phyloP scores from a whole-genome alignment of 2,888 invertebrate species.

The Tiliacea citrago region DNA sequence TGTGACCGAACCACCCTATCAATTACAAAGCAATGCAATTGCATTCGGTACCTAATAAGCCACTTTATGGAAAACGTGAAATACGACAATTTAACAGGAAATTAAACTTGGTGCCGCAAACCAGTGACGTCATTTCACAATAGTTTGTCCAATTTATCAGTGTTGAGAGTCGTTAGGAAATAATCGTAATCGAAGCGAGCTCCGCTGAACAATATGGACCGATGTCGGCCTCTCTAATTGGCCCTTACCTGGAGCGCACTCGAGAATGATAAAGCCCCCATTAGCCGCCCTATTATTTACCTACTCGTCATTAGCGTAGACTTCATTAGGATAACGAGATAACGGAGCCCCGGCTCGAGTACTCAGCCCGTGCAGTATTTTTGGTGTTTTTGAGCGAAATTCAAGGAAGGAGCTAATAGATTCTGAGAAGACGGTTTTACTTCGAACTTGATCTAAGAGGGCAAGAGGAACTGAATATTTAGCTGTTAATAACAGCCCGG shows the following conservation, averaged over 20 bases:
- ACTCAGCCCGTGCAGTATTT: conserved; percentile 80
- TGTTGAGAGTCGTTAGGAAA: conserved; percentile 87
- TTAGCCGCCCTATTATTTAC: conserved; percentile 91
- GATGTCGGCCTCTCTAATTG: conserved; percentile 90
- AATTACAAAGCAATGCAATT: conserved; percentile 70
- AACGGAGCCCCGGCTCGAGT: conserved; percentile 86
- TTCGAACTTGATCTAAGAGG: conserved; percentile 17
- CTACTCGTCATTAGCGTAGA: conserved; percentile 91
- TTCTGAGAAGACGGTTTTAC: conserved; percentile 34
- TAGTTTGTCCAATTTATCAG: conserved; percentile 91
- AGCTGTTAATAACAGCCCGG: conserved; percentile 17
- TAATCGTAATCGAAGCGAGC: conserved; percentile 90
- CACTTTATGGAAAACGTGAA: conserved; percentile 69
- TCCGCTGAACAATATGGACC: conserved; percentile 90
- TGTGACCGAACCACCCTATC: conserved; percentile 65
- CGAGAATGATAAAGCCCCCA: conserved; percentile 91
- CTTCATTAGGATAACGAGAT: conserved; percentile 91
- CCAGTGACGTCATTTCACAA: conserved; percentile 88
- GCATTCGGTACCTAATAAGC: conserved; percentile 70
- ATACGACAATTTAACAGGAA: conserved; percentile 83
- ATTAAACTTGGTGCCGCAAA: conserved; percentile 84
- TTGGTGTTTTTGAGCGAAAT: conserved; percentile 85
- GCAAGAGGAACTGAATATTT: neutral
- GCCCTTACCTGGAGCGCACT: conserved; percentile 91
- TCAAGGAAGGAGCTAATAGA: conserved; percentile 73